phyloP scores from a whole-genome alignment of 1,140 invertebrate species.

The Drosophila sturtevanti region DNA sequence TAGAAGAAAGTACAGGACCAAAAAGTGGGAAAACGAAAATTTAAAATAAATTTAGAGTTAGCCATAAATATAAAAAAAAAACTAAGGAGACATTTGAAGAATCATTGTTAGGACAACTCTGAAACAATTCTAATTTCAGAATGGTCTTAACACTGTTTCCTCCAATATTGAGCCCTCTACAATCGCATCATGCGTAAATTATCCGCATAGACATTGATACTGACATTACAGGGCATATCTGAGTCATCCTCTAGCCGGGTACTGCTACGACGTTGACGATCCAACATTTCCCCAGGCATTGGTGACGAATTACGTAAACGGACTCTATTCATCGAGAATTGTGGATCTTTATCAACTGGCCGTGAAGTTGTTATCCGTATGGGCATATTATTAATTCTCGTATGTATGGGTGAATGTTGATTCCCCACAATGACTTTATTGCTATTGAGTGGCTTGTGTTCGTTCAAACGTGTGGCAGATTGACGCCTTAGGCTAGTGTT shows the following conservation, averaged over 20 bases:
- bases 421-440: neutral
- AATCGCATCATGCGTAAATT: constrained; percentile 39
- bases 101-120: constrained; percentile 5
- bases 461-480: constrained; percentile 5
- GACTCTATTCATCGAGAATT: constrained; percentile 42
- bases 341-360: constrained; percentile 27
- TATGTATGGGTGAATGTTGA: constrained; percentile 34
- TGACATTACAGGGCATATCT: constrained; percentile 44
- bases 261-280: neutral
- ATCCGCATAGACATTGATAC: constrained; percentile 69
- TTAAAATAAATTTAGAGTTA: constrained; percentile 18
- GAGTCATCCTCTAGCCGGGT: constrained; percentile 1
- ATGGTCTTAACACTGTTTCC: constrained; percentile 19
- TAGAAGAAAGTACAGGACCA: no score
- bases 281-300: neutral
- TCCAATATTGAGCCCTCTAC: constrained; percentile 17
- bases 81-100: neutral
- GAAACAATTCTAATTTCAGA: neutral
- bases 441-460: constrained; percentile 53
- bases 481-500: constrained; percentile 16
- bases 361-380: constrained; percentile 62
- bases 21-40: neutral
- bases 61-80: neutral
- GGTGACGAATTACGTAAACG: constrained; percentile 25
- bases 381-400: constrained; percentile 59